Evolutionary conservation across 2,113 vertebrate species (phyloP), one percentile per base, ranked within the genome.

Genomic region (Pseudopipra pipra): DNA sequence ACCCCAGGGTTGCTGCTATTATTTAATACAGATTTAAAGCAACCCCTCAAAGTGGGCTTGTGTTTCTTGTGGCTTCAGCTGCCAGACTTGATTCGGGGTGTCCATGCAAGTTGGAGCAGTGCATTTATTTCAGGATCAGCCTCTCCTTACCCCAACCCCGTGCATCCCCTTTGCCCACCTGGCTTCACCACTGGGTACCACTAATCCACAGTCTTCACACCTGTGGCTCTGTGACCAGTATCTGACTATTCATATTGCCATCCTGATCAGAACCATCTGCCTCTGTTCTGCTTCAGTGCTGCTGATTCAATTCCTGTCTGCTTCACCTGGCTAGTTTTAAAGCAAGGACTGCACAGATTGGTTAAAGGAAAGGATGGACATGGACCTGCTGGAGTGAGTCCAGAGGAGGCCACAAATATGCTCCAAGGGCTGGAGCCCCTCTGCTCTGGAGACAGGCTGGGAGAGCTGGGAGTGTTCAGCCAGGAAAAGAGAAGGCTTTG

Each of bases 211-310:
- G 35, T 16, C 16, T 21, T 19, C 66, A 37, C 39, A 27, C 9
- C n/a, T 1, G 0, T 2, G 2, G 33, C 49, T 65, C 68, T 14
- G 4, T 58, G 44, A 23, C 37, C 65, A 31, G 14, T 30, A 4
- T 14, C 70, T 54, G 35, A 41, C 11, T 7, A 4, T 28, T 2
- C 3, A 0, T 10, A 10, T 15, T 46, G 14, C 62, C 47, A 25
- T 13, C 44, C 21, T 33, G 3, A 14, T 23, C 41, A 24, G 11
- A 49, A 31, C 52, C 56, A 6, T 12, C 52, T 72, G 39, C 21
- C 19, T 4, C 8, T 1, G 0, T 22, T 21, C n/a, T 43, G 24
- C 71, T 76, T 55, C 2, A 2, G 35, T 8, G 54, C 21, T 9
- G 9, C 61, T 35, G 20, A 1, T 65, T 27, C 4, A 4, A 61